phyloP scores from a whole-genome alignment of 2,797 vertebrate species.

The Pteropus rufus region DNA sequence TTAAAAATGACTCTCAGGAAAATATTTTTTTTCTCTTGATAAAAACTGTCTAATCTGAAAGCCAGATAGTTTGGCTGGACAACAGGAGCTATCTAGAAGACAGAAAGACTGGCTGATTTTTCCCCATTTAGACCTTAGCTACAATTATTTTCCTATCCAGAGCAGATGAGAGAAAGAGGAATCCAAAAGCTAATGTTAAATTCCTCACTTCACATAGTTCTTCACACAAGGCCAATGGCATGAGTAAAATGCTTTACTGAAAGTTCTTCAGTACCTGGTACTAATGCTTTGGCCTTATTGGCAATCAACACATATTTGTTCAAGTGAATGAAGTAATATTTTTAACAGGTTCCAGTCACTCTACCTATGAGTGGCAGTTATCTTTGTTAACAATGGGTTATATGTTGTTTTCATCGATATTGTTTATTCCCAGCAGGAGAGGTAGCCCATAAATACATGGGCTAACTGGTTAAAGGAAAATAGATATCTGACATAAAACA shows the following conservation, averaged over 20 bases:
- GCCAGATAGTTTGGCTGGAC: constrained; percentile 18
- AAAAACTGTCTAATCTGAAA: constrained; percentile 41
- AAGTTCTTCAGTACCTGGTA: too few relatives aligned
- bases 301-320: too few relatives aligned
- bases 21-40: background rate
- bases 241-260: background rate
- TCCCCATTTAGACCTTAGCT: constrained; percentile 21
- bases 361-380: too few relatives aligned
- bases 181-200: background rate
- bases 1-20: background rate
- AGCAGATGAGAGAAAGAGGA: constrained; percentile 1
- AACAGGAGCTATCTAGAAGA: background rate
- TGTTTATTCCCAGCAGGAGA: background rate
- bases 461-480: background rate
- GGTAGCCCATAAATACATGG: background rate
- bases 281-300: too few relatives aligned
- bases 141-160: constrained; percentile 19
- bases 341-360: too few relatives aligned
- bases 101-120: constrained; percentile 14
- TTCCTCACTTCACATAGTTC: background rate
- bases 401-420: background rate
- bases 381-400: background rate
- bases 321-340: too few relatives aligned
- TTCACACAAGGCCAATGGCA: background rate
- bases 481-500: background rate